Evolutionary conservation across 2,113 vertebrate species (phyloP).

Genomic region (Crotalus helleri): DNA sequence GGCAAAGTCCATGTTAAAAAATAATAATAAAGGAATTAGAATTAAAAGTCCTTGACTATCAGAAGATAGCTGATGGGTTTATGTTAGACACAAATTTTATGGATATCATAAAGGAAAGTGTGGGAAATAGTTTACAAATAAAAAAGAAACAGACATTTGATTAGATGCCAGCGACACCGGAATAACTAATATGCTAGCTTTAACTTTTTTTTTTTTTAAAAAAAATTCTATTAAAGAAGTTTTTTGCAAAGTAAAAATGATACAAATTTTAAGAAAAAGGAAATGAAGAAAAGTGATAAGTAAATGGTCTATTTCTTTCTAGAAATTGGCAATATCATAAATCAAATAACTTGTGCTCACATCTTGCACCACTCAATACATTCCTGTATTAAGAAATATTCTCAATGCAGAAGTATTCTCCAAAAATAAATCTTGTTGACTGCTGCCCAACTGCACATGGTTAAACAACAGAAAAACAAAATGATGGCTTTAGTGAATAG

Average conservation of each 20-base stretch:
- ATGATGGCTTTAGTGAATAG: neutral
- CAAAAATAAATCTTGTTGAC: neutral
- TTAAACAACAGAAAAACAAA: neutral
- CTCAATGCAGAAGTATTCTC: neutral
- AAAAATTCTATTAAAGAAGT: neutral
- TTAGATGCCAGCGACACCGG: neutral
- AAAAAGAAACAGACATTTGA: neutral
- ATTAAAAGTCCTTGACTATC: neutral
- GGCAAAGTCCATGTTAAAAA: neutral
- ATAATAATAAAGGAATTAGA: neutral
- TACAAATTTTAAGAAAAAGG: neutral
- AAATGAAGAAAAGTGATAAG: neutral
- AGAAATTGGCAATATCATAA: neutral
- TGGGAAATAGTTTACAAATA: neutral
- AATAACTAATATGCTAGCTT: neutral
- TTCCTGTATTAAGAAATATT: neutral
- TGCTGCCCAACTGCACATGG: neutral
- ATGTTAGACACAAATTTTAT: neutral
- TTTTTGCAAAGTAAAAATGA: neutral
- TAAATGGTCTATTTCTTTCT: neutral
- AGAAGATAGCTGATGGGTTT: neutral
- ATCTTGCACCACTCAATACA: neutral
- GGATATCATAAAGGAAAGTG: neutral
- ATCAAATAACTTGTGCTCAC: neutral
- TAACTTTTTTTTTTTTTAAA: neutral